Evolutionary conservation across 2,113 vertebrate species (phyloP).

Genomic region (Brachypteracias leptosomus): DNA sequence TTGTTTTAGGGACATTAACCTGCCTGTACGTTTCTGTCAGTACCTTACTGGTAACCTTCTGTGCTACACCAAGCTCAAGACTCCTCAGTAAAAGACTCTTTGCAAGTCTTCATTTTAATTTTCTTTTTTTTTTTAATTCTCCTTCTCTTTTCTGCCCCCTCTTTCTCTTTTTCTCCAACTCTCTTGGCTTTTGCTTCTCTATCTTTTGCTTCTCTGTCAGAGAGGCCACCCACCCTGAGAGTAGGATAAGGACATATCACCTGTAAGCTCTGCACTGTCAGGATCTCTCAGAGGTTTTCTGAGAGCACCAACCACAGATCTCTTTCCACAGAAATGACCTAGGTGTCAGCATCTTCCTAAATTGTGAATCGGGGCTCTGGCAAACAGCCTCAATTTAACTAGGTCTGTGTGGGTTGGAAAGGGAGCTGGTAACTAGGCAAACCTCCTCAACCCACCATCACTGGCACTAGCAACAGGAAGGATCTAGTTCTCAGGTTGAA

Average conservation of each 20-base stretch:
- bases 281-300: background rate
- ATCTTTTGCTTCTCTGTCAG: background rate
- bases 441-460: background rate
- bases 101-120: background rate
- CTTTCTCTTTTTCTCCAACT: no score
- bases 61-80: background rate
- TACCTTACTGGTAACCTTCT: conserved; percentile 7
- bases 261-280: background rate
- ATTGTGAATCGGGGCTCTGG: background rate
- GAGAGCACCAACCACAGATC: background rate
- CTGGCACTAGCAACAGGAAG: background rate
- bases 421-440: background rate
- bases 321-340: background rate
- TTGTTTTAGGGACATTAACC: conserved; percentile 48
- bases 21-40: background rate
- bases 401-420: background rate
- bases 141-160: no score
- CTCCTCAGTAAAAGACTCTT: conserved; percentile 18
- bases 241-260: background rate
- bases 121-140: background rate
- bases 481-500: background rate
- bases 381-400: background rate
- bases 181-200: background rate
- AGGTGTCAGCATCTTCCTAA: background rate
- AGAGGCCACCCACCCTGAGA: background rate